These are phyloP conservation scores for Pararge aegeria DNA, from an alignment of 1,140 invertebrate genomes.

Conservation along the genomic window DNA sequence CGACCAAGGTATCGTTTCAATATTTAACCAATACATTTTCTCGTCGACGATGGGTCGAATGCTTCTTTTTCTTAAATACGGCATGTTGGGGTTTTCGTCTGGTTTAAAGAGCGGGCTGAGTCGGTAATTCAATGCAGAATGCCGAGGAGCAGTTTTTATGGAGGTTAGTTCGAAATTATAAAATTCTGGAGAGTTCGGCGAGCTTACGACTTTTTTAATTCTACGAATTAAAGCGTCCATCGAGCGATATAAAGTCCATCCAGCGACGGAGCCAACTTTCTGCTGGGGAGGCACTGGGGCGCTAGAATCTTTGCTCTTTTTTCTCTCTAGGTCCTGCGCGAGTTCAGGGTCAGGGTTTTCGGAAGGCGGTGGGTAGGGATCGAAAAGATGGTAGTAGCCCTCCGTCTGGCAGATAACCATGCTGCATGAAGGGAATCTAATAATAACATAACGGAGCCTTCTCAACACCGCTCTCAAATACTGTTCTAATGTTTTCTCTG, in stretches of 20 bases:
- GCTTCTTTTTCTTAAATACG: constrained; percentile 52
- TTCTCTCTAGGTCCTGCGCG: constrained; percentile 34
- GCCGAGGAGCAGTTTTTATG: constrained; percentile 72
- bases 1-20: constrained; percentile 78
- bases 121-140: constrained; percentile 68
- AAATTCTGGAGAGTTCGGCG: constrained; percentile 58
- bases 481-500: constrained; percentile 61
- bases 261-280: constrained; percentile 37
- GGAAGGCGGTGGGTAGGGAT: constrained; percentile 73
- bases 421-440: constrained; percentile 77
- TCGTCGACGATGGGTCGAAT: constrained; percentile 65
- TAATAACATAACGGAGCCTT: constrained; percentile 77
- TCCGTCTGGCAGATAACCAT: constrained; percentile 78
- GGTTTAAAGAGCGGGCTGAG: constrained; percentile 67
- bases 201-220: constrained; percentile 41
- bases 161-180: constrained; percentile 80
- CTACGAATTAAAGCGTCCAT: constrained; percentile 47
- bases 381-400: constrained; percentile 81
- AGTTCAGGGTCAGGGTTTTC: constrained; percentile 36
- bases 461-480: constrained; percentile 67
- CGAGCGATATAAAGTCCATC: constrained; percentile 59
- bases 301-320: constrained; percentile 4
- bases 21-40: constrained; percentile 79
- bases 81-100: constrained; percentile 61
- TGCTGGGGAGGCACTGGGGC: constrained; percentile 1